Evolutionary conservation across 2,113 vertebrate species (phyloP), one percentile per base, ranked within the genome.

Genomic region (Proteles cristata): DNA sequence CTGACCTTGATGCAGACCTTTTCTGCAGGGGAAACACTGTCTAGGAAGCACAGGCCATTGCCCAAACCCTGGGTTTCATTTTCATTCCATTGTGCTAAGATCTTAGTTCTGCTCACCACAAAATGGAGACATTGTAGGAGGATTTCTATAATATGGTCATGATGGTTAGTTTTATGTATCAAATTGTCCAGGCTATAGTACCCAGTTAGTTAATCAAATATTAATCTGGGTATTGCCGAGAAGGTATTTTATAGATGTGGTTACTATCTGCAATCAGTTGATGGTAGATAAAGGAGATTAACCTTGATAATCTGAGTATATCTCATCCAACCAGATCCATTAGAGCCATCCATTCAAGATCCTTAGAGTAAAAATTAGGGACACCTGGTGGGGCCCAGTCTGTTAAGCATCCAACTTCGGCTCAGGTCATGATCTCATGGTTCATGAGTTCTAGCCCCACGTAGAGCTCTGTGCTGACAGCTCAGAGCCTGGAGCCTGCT

Each of bases 241-340:
- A 63, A 93, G n/a, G 74, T 77, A 26, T 85, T 80, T 58, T 85
- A 48, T 81, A 68, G 58, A 48, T 65, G 55, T 48, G 31, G 35
- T 35, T 66, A 73, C 33, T 55, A 5, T 93, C 61, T 68, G 31
- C 16, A 76, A 17, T 71, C 53, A 53, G 28, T 82, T 9, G 4
- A 81, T 28, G n/a, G 50, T 35, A 53, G 55, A 79, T 25, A 31
- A 76, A 61, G 33, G 33, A 86, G 35, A 83, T 33, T 68, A 69
- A 66, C 14, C 35, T 87, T 26, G 25, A 3, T n/a, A 15, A 45
- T 23, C 23, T 15, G 19, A 61, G 25, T 45, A 43, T 53, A 15
- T 16, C 15, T 79, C 26, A 31, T 65, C 69, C 6, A 35, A 21
- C 79, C 76, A 68, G 8, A 73, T 73, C 69, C 69, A 25, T 73